Base-by-base conservation (phyloP, 2,113 vertebrate genomes). In the Cercopithecus mona region DNA sequence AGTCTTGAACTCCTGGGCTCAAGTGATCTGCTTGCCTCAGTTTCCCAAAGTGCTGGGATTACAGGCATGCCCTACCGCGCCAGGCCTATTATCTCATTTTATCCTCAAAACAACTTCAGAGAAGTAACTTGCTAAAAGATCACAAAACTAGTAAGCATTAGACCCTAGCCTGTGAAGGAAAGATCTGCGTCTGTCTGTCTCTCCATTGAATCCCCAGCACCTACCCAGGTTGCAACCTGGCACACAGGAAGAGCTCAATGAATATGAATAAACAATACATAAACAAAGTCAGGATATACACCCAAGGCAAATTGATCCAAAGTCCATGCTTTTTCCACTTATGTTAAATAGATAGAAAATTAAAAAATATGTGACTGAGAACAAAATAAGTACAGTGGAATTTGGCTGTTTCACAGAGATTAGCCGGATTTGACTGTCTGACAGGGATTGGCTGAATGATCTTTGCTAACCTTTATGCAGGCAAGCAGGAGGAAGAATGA, bases 381-480 rank as follows among this genome's bases (percentile, higher is more conserved):
- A 88, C 48, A 88, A 93, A 96, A 84, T 59, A 52, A 81, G 18
- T 22, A 38, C 80, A 86, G 30, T 61, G 93, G 55, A 64, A 81
- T 79, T 20, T 30, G 27, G 64, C n/a, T 75, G 32, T 94, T 59
- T 90, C 94, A 81, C 5, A 72, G 27, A 2, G 18, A 90, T 43
- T 43, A 25, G 18, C n/a, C 91, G 98, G 75, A 0, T 99, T 98
- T 82, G 99, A 32, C 66, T 55, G 13, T 88, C 57, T 92, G 90
- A 88, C 13, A 82, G 27, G 14, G 13, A 43, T 38, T 59, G 68
- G 40, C 66, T 30, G 40, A 73, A 95, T 32, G 23, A 52, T 43
- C 40, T 93, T 97, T 93, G 95, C 98, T 97, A 82, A 99, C 99
- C 99, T 99, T 99, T 96, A 75, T 99, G 99, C 83, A 99, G 90